These are phyloP conservation scores for Alcedo quadribrachys DNA, from an alignment of 2,797 vertebrate genomes.

Conservation along the genomic window DNA sequence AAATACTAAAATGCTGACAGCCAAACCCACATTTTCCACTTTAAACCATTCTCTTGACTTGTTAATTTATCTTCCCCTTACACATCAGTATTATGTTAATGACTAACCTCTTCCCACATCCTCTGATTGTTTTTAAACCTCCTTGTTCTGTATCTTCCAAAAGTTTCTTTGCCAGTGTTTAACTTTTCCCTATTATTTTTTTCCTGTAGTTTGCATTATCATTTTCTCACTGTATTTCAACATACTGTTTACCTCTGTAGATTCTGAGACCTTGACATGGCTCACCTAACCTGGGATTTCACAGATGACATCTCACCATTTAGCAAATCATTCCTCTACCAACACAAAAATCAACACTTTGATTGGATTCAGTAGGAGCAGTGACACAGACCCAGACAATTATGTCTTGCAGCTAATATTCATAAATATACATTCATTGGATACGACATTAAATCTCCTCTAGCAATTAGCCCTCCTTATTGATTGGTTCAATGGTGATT, in stretches of 20 bases:
- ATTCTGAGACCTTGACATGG: background rate
- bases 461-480: background rate
- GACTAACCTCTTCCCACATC: background rate
- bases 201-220: background rate
- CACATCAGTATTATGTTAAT: background rate
- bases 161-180: background rate
- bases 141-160: background rate
- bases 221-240: background rate
- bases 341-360: background rate
- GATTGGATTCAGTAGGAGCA: background rate
- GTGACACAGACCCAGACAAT: background rate
- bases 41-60: background rate
- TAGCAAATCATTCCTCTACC: background rate
- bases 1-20: background rate
- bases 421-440: background rate
- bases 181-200: background rate
- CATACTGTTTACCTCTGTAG: background rate
- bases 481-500: conserved; percentile 9
- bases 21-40: background rate
- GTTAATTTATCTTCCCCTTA: background rate
- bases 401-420: background rate
- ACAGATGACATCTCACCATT: background rate
- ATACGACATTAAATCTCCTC: conserved; percentile 9
- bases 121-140: background rate
- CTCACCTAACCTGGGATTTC: background rate